A percentile compares a stretch with the other conserved stretches of the same genome.
Conservation (phyloP, 2,113 vertebrate species). For the Peucedramus taeniatus region DNA sequence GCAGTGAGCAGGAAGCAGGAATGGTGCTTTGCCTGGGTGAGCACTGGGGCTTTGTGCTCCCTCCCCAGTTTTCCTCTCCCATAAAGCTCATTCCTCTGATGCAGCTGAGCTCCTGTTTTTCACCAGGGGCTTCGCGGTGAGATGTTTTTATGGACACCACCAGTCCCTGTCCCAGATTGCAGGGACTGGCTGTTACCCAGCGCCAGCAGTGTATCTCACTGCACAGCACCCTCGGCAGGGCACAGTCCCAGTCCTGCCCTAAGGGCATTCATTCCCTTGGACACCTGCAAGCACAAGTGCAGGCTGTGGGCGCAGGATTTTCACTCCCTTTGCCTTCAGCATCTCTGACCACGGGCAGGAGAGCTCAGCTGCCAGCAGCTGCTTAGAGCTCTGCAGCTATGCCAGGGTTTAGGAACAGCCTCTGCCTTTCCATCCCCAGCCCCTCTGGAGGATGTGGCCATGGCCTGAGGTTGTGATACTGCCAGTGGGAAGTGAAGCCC, state of each 20-base stretch:
- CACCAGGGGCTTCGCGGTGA: rapidly evolving
- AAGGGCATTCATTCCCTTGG: neutral
- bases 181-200: neutral
- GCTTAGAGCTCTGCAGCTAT: rapidly evolving
- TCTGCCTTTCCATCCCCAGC: neutral
- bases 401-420: neutral
- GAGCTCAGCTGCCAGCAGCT: neutral
- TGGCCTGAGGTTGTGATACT: rapidly evolving
- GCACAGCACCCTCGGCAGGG: neutral
- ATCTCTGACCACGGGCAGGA: rapidly evolving
- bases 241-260: neutral
- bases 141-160: neutral
- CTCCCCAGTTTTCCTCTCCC: neutral
- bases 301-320: neutral
- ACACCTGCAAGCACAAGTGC: neutral
- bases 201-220: neutral
- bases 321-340: neutral
- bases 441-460: no score
- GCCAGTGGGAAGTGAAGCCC: neutral
- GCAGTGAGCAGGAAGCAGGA: neutral
- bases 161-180: neutral
- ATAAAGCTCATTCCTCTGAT: neutral
- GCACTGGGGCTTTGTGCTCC: neutral
- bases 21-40: neutral
- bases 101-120: neutral